Base-by-base conservation (phyloP, 1,140 invertebrate genomes). In the Temnothorax longispinosus region DNA sequence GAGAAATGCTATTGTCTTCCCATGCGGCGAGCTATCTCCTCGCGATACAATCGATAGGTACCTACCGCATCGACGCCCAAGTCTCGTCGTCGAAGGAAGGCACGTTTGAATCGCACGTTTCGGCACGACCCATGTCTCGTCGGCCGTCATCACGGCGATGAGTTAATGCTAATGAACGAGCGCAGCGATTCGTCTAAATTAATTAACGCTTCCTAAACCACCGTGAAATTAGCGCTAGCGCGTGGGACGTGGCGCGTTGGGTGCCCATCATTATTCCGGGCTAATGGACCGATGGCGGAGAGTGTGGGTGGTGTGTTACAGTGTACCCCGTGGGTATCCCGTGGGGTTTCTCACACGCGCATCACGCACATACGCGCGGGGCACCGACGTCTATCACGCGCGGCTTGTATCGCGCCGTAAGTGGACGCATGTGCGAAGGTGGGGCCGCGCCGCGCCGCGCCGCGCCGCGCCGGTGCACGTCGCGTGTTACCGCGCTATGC, bases 161-260 rank as follows among this genome's bases (percentile, higher is more conserved):
- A 84, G 69, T 84, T 84, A 84, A 84, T 84, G 80, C 80, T 75
- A 84, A 84, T 84, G 69, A 75, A 32, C 41, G 67, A 35, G 41
- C 80, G 35, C 41, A 41, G 69, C 41, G 80, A 84, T 84, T 84
- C 69, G 80, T 84, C 80, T 84, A 84, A 84, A 84, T 84, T 84
- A 84, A 84, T 84, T 84, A 84, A 75, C 80, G 80, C 80, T 60
- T 84, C 69, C 80, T 84, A 84, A 84, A 84, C 54, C 69, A 84
- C 80, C 80, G 38, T 84, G 80, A 84, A 84, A 84, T 84, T 84
- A 84, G 80, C 78, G 78, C 69, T 44, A 82, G 54, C 27, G 80
- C 54, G 69, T 84, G 80, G 69, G 80, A 84, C 80, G 54, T 13
- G 54, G 56, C 54, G 65, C 78, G 54, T 18, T 38, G 71, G 80